A percentile compares a stretch with the other conserved stretches of the same genome.
These are phyloP conservation scores for Donacobius atricapilla DNA, from an alignment of 2,113 vertebrate genomes.

Conservation along the genomic window DNA sequence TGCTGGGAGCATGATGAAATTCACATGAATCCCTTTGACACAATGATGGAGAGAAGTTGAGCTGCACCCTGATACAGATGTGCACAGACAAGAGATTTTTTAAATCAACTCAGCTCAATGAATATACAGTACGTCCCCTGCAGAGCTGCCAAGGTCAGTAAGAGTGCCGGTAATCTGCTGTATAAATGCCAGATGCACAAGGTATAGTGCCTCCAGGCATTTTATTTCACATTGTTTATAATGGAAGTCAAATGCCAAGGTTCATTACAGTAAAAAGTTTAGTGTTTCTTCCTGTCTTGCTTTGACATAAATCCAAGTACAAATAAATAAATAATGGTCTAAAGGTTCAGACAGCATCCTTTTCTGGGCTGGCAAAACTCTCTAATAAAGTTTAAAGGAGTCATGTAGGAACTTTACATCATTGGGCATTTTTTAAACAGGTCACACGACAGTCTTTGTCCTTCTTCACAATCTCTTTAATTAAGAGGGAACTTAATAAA, in stretches of 20 bases:
- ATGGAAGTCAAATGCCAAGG: conserved; percentile 59
- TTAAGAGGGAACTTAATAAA: neutral
- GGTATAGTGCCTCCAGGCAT: conserved; percentile 38
- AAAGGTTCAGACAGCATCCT: neutral
- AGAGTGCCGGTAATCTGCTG: conserved; percentile 57
- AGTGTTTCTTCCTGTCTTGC: conserved; percentile 24
- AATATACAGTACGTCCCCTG: conserved; percentile 52
- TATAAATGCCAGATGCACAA: conserved; percentile 51
- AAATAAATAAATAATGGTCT: conserved; percentile 25
- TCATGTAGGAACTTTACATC: neutral
- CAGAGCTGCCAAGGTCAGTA: conserved; percentile 66
- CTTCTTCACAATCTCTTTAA: neutral
- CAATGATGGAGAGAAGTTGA: neutral
- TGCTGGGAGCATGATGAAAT: conserved; percentile 2
- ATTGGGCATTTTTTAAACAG: neutral
- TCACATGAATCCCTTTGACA: conserved; percentile 47
- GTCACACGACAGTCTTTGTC: neutral
- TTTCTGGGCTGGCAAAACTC: neutral
- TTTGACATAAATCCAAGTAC: conserved; percentile 19
- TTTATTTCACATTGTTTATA: conserved; percentile 51
- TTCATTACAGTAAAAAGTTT: conserved; percentile 58
- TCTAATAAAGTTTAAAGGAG: neutral
- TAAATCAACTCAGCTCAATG: conserved; percentile 49
- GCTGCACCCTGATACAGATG: conserved; percentile 37
- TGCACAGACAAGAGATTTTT: conserved; percentile 51